Conservation (phyloP, 2,888 invertebrate genomes). For the Dascillus cervinus region DNA sequence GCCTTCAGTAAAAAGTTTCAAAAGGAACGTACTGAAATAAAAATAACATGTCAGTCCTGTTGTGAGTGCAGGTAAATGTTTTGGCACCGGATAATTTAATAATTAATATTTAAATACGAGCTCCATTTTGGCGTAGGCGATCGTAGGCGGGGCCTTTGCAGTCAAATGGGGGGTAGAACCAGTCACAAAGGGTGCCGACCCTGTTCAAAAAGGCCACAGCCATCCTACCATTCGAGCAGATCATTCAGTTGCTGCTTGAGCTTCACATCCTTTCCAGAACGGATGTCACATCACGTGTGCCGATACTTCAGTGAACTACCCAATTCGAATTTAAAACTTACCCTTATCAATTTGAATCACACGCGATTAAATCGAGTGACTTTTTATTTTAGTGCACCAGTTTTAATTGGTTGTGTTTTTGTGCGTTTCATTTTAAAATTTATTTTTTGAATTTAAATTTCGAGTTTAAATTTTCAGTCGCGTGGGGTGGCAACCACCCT, state of each 20-base stretch:
- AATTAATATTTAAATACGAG: conserved; percentile 33
- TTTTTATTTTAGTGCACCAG: conserved; percentile 6
- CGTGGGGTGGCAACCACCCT: too few relatives aligned
- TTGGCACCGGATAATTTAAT: conserved; percentile 28
- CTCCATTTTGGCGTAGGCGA: conserved; percentile 32
- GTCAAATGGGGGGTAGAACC: conserved; percentile 27
- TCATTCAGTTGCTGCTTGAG: conserved; percentile 12
- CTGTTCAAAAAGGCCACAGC: conserved; percentile 20
- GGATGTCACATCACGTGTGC: conserved; percentile 13
- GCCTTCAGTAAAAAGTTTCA: background rate
- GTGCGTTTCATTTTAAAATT: conserved; percentile 2
- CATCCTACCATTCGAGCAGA: conserved; percentile 18
- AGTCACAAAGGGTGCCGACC: conserved; percentile 28
- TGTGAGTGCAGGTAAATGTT: conserved; percentile 25
- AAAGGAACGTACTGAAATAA: too few relatives aligned
- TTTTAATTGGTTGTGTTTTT: conserved; percentile 10
- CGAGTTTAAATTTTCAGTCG: conserved; percentile 1
- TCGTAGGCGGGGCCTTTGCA: conserved; percentile 31
- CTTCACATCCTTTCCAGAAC: conserved; percentile 12
- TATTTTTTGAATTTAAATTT: conserved; percentile 4
- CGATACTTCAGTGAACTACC: too few relatives aligned
- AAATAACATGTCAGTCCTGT: conserved; percentile 16
- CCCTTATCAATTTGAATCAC: conserved; percentile 1
- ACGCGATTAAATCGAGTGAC: conserved; percentile 4
- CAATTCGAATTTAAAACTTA: too few relatives aligned